A percentile compares a stretch with the other conserved stretches of the same genome.
Conservation (phyloP, 1,140 invertebrate genomes). For the Plodia interpunctella region DNA sequence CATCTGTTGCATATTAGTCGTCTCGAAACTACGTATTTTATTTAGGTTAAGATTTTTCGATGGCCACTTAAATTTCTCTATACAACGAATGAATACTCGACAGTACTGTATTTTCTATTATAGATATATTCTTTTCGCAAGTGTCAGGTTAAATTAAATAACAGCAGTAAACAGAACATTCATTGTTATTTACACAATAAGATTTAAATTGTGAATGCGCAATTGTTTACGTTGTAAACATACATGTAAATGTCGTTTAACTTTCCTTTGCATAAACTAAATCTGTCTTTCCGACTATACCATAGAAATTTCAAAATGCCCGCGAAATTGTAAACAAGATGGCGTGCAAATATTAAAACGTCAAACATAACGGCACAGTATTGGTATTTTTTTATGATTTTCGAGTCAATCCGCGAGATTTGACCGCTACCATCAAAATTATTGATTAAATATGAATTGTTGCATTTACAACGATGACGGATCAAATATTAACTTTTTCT, state of each 20-base stretch:
- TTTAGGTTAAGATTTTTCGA: background rate
- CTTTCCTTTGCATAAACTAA: slow-evolving; percentile 4
- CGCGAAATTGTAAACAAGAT: slow-evolving; percentile 13
- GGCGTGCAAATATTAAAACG: slow-evolving; percentile 11
- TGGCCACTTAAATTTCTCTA: background rate
- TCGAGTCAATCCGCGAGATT: slow-evolving; percentile 9
- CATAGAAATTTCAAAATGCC: slow-evolving; percentile 10
- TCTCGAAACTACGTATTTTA: background rate
- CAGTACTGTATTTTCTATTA: background rate
- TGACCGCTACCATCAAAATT: slow-evolving; percentile 10
- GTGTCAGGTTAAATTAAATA: no score
- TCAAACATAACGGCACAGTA: slow-evolving; percentile 9
- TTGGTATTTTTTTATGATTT: slow-evolving; percentile 6
- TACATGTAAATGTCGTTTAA: background rate
- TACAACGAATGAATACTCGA: background rate
- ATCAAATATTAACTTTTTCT: background rate
- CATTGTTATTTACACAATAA: background rate
- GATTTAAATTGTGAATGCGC: slow-evolving; percentile 2
- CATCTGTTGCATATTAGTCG: background rate
- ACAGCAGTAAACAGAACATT: no score
- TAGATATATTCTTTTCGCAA: no score
- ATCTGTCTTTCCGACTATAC: background rate
- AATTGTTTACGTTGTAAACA: slow-evolving; percentile 1
- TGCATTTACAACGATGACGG: background rate
- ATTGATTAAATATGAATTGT: slow-evolving; percentile 4